Base-by-base conservation (phyloP, 2,888 invertebrate genomes). In the Dryobota labecula region DNA sequence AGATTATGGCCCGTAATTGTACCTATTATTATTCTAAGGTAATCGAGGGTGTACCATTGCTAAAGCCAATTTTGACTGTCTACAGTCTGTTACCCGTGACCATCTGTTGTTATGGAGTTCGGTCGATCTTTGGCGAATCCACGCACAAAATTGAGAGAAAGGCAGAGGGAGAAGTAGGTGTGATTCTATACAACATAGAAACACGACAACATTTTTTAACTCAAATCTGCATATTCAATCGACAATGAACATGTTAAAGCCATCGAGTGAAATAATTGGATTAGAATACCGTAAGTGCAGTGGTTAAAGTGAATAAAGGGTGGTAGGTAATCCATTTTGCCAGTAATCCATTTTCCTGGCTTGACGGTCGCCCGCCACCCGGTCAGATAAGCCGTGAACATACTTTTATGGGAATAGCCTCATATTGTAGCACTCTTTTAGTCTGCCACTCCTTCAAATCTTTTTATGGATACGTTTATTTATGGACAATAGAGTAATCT, bases 281-380 rank as follows among this genome's bases (percentile, higher is more conserved):
- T 78, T 78, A 54, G 51, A 78, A 78, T 73, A 53, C 45, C 64
- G 47, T 61, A 62, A 66, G 62, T 82, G 65, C 68, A 68, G 56
- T 47, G 47, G 51, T 60, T 68, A 77, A 57, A 82, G 49, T 76
- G 71, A 64, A 71, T 76, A 70, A 63, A 76, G 64, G 49, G 68
- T 54, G 62, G 68, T 33, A 7, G 71, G 62, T 73, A 82, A 78
- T 82, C 68, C 79, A 82, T 82, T 79, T 78, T 49, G 51, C 64
- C 41, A 13, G 82, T 79, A 82, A 79, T 79, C 82, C 82, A 82
- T 79, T 79, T 78, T 72, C 62, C 53, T 41, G 47, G 61, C 64
- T 71, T 82, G 79, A 82, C 78, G 73, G 73, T 72, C 82, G 78
- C 78, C 53, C 36, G 68, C 30, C 47, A 66, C 41, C 27, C 57